Base-by-base conservation (phyloP, 2,888 invertebrate species). In the Tipula lateralis region DNA sequence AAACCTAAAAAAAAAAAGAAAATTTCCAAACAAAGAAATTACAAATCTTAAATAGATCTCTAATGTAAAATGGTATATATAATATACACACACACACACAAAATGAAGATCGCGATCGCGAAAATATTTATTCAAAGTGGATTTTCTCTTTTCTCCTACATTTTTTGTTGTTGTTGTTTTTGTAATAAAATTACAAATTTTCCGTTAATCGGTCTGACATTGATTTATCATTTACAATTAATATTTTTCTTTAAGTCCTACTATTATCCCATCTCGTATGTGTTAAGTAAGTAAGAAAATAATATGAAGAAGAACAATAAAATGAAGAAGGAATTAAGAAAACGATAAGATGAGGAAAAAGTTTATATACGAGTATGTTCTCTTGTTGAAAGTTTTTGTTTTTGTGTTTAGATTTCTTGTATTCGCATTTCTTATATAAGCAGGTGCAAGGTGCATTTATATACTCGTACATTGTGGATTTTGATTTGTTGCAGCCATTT, bases 151-250 rank as follows among this genome's bases (percentile, higher is more conserved):
- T 82, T 82, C 82, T 82, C 82, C 82, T 82, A 82, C 82, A 82
- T 82, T 30, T 82, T 82, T 82, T 29, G 6, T 3, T 81, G 5
- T 81, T 29, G 12, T 29, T 19, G 3, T 80, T 24, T 80, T 24
- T 29, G 29, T 29, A 80, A 80, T 80, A 80, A 82, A 82, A 82
- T 30, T 82, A 82, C 82, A 82, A 82, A 82, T 82, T 82, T 82
- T 82, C 82, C 82, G 82, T 82, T 82, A 82, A 82, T 82, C 82
- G 82, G 82, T 82, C 82, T 82, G 82, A 82, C 82, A 82, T 82
- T 82, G 82, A 82, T 82, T 82, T 82, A 82, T 82, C 82, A 82
- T 82, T 30, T 82, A 82, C 82, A 82, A 82, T 82, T 82, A 82
- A 82, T n/a, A n/a, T 30, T 82, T 82, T 82, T 29, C 32, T 30